phyloP scores from a whole-genome alignment of 2,113 vertebrate species.

The Hippocampus comes region DNA sequence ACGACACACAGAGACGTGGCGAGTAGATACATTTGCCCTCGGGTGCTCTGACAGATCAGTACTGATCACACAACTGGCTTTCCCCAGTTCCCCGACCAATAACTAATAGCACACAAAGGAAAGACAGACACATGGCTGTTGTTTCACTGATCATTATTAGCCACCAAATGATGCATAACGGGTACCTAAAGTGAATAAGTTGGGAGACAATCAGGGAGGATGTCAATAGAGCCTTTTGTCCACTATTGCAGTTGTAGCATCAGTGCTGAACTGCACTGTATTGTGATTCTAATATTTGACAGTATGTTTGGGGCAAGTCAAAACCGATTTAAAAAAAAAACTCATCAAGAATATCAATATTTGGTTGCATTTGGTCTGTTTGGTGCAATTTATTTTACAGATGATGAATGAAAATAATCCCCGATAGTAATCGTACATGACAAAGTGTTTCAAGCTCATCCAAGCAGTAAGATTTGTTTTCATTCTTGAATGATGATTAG shows the following conservation, averaged over 20 bases:
- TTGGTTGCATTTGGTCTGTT: too few relatives aligned
- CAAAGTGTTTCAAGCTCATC: too few relatives aligned
- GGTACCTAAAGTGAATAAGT: not conserved
- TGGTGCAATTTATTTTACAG: too few relatives aligned
- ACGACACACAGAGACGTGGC: constrained; percentile 14
- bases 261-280: too few relatives aligned
- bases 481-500: not conserved
- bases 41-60: constrained; percentile 50
- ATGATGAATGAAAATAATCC: not conserved
- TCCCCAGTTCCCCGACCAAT: constrained; percentile 9
- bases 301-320: too few relatives aligned
- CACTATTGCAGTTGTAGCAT: not conserved
- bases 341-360: too few relatives aligned
- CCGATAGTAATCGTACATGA: too few relatives aligned
- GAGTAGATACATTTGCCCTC: constrained; percentile 27
- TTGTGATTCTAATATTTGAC: too few relatives aligned
- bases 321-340: too few relatives aligned
- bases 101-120: constrained; percentile 10
- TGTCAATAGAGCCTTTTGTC: not conserved
- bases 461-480: not conserved
- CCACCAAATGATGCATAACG: not conserved
- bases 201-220: not conserved
- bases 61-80: constrained; percentile 26
- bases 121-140: not conserved
- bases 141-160: not conserved